phyloP scores from a whole-genome alignment of 2,113 vertebrate species.

The Syngnathus floridae region DNA sequence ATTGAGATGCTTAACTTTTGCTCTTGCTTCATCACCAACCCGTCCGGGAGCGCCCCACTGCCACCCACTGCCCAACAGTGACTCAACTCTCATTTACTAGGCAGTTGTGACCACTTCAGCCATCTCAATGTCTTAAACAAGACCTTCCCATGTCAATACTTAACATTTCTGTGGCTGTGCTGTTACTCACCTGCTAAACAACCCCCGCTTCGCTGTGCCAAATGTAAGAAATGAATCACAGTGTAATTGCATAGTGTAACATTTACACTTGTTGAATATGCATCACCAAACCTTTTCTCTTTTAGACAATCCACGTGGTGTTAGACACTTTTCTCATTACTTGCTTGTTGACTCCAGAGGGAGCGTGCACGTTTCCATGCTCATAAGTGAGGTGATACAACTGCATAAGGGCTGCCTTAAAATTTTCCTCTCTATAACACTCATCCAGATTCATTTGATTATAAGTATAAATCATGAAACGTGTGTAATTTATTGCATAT shows the following conservation, averaged over 20 bases:
- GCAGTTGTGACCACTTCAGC: conserved; percentile 33
- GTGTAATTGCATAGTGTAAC: conserved; percentile 32
- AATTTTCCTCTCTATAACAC: conserved; percentile 2
- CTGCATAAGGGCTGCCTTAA: conserved; percentile 38
- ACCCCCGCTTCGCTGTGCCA: conserved; percentile 48
- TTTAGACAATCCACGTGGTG: conserved; percentile 48
- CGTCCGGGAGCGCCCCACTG: conserved; percentile 3
- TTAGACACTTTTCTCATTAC: conserved; percentile 10
- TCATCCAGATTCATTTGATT: neutral
- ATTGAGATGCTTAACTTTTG: conserved; percentile 11
- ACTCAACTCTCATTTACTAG: conserved; percentile 23
- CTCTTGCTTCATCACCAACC: conserved; percentile 14
- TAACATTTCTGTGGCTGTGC: neutral
- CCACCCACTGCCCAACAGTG: conserved; percentile 10
- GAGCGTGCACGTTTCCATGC: conserved; percentile 1
- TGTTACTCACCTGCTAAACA: conserved; percentile 1
- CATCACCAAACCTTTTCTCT: conserved; percentile 7
- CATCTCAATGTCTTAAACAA: conserved; percentile 29
- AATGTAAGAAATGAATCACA: conserved; percentile 28
- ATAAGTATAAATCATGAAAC: neutral
- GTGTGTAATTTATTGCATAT: conserved; percentile 16
- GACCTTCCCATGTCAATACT: conserved; percentile 4
- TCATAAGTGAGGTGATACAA: conserved; percentile 9
- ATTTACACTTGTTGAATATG: neutral
- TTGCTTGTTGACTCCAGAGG: neutral